These are phyloP conservation scores for Rousettus leschenaultii DNA, from an alignment of 2,113 vertebrate species.

Conservation along the genomic window DNA sequence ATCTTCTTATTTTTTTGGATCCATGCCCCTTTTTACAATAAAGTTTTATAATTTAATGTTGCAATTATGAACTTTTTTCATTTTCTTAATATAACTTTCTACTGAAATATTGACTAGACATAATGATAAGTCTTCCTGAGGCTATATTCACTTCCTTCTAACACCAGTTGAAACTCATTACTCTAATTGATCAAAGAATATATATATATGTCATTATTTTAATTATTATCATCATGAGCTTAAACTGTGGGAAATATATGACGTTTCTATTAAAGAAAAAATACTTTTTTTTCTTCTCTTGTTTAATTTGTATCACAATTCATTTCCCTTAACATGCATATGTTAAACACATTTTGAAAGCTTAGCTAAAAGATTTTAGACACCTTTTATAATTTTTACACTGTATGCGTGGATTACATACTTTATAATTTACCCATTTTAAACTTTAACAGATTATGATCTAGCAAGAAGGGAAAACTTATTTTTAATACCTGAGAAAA, in stretches of 20 bases:
- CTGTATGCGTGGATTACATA: neutral
- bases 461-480: neutral
- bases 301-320: neutral
- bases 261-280: neutral
- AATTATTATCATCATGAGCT: neutral
- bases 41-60: neutral
- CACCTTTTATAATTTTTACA: neutral
- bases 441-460: slow-evolving; percentile 9
- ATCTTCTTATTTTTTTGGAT: neutral
- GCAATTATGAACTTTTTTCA: neutral
- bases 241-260: neutral
- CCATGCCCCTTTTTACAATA: neutral
- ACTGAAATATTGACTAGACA: neutral
- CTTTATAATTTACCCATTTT: slow-evolving; percentile 15
- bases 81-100: neutral
- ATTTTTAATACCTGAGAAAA: neutral
- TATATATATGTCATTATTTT: neutral
- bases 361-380: slow-evolving; percentile 12
- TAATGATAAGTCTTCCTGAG: neutral
- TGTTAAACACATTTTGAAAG: slow-evolving; percentile 40
- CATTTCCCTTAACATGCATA: neutral
- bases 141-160: neutral
- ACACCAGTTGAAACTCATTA: neutral
- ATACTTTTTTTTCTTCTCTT: neutral
- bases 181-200: neutral